These are phyloP conservation scores for Myrmophylax atrothorax DNA, from an alignment of 2,113 vertebrate genomes.

Conservation along the genomic window DNA sequence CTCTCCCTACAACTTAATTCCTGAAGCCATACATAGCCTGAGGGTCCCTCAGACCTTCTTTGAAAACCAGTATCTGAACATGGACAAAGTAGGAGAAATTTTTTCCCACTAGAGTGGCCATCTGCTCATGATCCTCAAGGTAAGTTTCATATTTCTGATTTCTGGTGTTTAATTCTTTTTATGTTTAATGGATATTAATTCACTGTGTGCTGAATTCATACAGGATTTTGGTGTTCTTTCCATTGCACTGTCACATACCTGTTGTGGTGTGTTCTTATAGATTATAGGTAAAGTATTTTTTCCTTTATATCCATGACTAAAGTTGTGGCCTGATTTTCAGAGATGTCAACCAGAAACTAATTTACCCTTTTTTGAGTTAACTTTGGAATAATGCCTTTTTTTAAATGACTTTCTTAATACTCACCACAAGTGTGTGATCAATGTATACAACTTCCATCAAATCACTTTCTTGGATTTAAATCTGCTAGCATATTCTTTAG, in stretches of 20 bases:
- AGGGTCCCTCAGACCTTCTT: neutral
- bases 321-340: neutral
- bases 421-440: rapidly evolving
- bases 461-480: neutral
- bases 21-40: neutral
- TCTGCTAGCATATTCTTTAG: neutral
- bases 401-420: neutral
- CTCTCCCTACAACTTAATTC: neutral
- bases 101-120: neutral
- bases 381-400: neutral
- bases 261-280: neutral
- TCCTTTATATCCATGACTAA: neutral
- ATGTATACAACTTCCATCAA: neutral
- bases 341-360: neutral
- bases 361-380: neutral
- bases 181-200: neutral
- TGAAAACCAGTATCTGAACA: neutral
- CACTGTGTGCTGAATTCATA: neutral
- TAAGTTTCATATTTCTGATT: neutral
- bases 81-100: neutral
- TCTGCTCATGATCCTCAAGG: neutral
- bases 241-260: neutral
- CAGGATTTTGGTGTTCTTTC: neutral
- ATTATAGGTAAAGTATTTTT: neutral
- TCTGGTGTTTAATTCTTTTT: neutral